Conservation (phyloP, 2,113 vertebrate species). For the Alces alces region DNA sequence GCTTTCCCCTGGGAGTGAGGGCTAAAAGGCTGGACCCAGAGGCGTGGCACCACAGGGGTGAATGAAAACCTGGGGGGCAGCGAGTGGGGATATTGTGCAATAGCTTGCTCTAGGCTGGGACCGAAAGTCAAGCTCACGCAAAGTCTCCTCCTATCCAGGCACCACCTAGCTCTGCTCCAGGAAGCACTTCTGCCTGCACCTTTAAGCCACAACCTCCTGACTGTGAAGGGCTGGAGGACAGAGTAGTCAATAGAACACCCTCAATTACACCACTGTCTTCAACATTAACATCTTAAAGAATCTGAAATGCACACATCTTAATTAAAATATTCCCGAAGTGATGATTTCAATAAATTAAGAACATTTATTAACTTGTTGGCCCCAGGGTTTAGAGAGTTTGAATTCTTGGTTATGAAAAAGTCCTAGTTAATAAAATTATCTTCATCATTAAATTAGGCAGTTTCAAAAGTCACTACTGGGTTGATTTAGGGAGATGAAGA, state of each 20-base stretch:
- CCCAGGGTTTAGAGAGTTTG: neutral
- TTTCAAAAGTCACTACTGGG: slow-evolving; percentile 55
- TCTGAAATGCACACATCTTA: neutral
- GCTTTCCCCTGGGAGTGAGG: neutral
- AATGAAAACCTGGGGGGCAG: neutral
- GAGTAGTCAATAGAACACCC: neutral
- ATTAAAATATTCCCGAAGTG: neutral
- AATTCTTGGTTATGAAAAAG: slow-evolving; percentile 25
- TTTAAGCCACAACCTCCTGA: neutral
- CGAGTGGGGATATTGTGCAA: neutral
- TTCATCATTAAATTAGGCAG: neutral
- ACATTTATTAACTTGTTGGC: neutral
- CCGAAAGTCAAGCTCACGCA: neutral
- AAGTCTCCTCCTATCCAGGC: neutral
- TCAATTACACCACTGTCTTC: neutral
- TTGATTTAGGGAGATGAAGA: slow-evolving; percentile 45
- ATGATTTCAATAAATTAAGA: neutral
- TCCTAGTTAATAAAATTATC: slow-evolving; percentile 35
- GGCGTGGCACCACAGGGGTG: neutral
- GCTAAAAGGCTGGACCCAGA: neutral
- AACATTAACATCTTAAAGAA: neutral
- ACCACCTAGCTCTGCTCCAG: neutral
- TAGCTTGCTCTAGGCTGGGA: neutral
- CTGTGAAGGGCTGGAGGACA: neutral
- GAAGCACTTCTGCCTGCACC: neutral